Evolutionary conservation across 2,113 vertebrate genomes (phyloP).

Genomic region (Grammomys dolichurus): DNA sequence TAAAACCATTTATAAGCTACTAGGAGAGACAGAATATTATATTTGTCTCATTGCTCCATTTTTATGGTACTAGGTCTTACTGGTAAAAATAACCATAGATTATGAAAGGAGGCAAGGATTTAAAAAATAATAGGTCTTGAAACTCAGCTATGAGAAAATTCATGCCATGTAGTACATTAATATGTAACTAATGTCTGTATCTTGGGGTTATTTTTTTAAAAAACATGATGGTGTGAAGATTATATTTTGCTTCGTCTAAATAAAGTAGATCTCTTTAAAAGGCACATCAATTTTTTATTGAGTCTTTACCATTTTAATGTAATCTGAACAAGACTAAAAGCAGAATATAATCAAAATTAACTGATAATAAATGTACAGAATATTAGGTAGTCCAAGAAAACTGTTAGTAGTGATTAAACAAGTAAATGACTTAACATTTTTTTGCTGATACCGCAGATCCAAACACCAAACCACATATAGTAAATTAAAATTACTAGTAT

Average conservation of each 20-base stretch:
- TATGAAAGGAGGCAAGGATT: not conserved
- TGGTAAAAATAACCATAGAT: not conserved
- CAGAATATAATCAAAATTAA: conserved; percentile 35
- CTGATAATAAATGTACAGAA: not conserved
- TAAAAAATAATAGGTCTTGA: not conserved
- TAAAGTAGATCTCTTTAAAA: not conserved
- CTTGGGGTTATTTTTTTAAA: not conserved
- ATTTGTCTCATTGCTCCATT: not conserved
- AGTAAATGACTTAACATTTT: not conserved
- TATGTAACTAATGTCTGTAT: not conserved
- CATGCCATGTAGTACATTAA: not conserved
- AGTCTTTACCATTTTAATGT: not conserved
- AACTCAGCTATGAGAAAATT: not conserved
- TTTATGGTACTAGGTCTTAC: not conserved
- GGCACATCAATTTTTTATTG: not conserved
- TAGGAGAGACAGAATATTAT: not conserved
- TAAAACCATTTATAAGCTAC: not conserved
- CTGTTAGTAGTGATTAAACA: not conserved
- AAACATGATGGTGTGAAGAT: not conserved
- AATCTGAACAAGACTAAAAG: not conserved
- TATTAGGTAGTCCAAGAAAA: not conserved
- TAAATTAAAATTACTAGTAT: conserved; percentile 22
- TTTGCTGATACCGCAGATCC: not conserved
- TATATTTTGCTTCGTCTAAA: not conserved
- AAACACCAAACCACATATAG: not conserved